These are phyloP conservation scores for Drosophila biarmipes DNA, from an alignment of 1,140 invertebrate species.

Conservation along the genomic window DNA sequence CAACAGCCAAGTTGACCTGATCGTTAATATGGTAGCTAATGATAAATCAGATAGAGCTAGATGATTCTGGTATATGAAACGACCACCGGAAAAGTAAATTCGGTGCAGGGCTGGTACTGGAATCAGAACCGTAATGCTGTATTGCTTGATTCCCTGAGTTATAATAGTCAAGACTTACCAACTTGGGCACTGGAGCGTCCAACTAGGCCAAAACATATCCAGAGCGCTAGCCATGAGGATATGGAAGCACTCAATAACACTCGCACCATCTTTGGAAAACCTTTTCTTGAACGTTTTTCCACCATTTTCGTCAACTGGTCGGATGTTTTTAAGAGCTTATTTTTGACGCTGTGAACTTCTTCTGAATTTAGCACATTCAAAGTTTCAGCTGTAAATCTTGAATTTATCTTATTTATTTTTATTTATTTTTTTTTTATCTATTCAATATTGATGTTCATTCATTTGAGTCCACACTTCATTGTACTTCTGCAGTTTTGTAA, in stretches of 20 bases:
- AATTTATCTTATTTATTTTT: neutral
- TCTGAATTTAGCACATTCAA: neutral
- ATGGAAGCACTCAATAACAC: slow-evolving; percentile 5
- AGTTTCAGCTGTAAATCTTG: neutral
- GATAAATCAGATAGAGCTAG: too few relatives aligned
- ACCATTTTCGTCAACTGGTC: slow-evolving; percentile 46
- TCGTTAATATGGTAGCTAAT: too few relatives aligned
- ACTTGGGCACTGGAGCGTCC: slow-evolving; percentile 55
- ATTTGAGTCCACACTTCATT: too few relatives aligned
- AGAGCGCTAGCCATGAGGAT: slow-evolving; percentile 40
- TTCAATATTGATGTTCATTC: too few relatives aligned
- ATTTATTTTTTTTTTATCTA: neutral
- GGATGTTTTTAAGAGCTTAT: neutral
- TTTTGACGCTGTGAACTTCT: neutral
- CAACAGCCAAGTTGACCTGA: too few relatives aligned
- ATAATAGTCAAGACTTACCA: slow-evolving; percentile 43
- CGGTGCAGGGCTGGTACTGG: too few relatives aligned
- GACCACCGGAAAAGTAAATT: too few relatives aligned
- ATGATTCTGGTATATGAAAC: too few relatives aligned
- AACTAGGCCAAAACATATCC: slow-evolving; percentile 52
- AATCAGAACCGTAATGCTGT: too few relatives aligned
- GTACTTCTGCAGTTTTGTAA: too few relatives aligned
- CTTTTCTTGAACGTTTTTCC: slow-evolving; percentile 53
- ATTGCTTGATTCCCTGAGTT: neutral
- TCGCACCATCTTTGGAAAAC: slow-evolving; percentile 9